phyloP scores from a whole-genome alignment of 2,797 vertebrate genomes.

The Parambassis ranga region DNA sequence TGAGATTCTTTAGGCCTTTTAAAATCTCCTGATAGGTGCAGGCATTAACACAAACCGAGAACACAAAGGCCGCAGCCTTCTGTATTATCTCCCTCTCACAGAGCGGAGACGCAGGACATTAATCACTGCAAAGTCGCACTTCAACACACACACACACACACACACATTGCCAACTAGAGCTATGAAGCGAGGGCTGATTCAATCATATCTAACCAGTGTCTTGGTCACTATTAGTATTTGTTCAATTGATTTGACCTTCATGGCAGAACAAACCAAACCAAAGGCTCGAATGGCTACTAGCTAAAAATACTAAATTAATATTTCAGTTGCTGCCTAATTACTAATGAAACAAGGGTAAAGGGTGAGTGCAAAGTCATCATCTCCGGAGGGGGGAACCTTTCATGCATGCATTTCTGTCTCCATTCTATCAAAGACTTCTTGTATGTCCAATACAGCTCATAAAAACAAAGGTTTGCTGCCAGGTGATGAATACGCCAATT shows the following conservation, averaged over 20 bases:
- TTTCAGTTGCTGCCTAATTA: slow-evolving; percentile 60
- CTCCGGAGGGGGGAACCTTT: slow-evolving; percentile 24
- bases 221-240: slow-evolving; percentile 50
- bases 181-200: slow-evolving; percentile 33
- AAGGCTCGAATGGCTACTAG: slow-evolving; percentile 43
- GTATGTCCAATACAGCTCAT: slow-evolving; percentile 1
- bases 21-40: slow-evolving; percentile 73
- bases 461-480: background rate
- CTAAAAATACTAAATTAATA: slow-evolving; percentile 70
- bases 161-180: slow-evolving; percentile 6
- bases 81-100: slow-evolving; percentile 81
- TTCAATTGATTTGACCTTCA: slow-evolving; percentile 58
- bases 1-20: slow-evolving; percentile 53
- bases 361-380: slow-evolving; percentile 53
- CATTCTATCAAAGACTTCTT: background rate
- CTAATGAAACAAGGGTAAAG: slow-evolving; percentile 69
- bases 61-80: slow-evolving; percentile 79
- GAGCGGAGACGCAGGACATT: slow-evolving; percentile 71
- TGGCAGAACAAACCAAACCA: slow-evolving; percentile 38
- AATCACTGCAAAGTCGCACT: slow-evolving; percentile 75
- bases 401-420: slow-evolving; percentile 1
- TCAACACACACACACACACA: slow-evolving; percentile 19
- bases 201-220: slow-evolving; percentile 33
- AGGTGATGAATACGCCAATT: slow-evolving; percentile 22
- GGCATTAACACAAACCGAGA: slow-evolving; percentile 72